Evolutionary conservation across 2,113 vertebrate genomes (phyloP), one percentile per base, ranked within the genome.

Genomic region (Sapajus apella): DNA sequence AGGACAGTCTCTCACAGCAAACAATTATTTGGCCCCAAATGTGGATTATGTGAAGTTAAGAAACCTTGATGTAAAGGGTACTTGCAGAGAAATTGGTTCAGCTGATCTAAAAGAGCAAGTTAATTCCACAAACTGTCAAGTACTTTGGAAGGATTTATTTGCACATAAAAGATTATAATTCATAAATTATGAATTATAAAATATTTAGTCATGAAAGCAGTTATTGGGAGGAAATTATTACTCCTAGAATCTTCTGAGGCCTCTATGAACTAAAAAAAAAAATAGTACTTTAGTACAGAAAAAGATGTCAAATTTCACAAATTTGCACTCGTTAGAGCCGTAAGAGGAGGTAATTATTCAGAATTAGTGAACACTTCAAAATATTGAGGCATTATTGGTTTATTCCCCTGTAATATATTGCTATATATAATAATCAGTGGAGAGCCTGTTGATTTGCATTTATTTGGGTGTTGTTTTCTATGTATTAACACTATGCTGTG

Each of bases 171-270:
- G 79, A 81, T 40, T 40, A 40, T 40, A 40, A 40, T 40, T 40
- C 37, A 4, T 75, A 73, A 81, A 70, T 55, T 93, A 73, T 50
- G 55, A 88, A 85, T 81, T 70, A 72, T 14, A 87, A 96, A 96
- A 73, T 77, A 79, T 30, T 35, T 66, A 47, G 8, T 72, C 35
- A 55, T 87, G 27, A 92, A 83, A 87, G 1, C n/a, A 92, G 10
- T 95, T 92, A 11, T 87, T 6, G 87, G 37, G 58, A 64, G 35
- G 35, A 21, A 30, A 2, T 75, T 45, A 35, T 75, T 47, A 50
- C 68, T 45, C 35, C 58, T 56, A 52, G 21, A 73, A 58, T 92
- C 37, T 90, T 91, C 9, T 37, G 66, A 52, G 10, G 21, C 9
- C 20, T 95, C 56, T 64, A 55, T 91, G 6, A 96, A 61, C 84